phyloP scores from a whole-genome alignment of 1,140 invertebrate genomes.

The Oppia nitens region DNA sequence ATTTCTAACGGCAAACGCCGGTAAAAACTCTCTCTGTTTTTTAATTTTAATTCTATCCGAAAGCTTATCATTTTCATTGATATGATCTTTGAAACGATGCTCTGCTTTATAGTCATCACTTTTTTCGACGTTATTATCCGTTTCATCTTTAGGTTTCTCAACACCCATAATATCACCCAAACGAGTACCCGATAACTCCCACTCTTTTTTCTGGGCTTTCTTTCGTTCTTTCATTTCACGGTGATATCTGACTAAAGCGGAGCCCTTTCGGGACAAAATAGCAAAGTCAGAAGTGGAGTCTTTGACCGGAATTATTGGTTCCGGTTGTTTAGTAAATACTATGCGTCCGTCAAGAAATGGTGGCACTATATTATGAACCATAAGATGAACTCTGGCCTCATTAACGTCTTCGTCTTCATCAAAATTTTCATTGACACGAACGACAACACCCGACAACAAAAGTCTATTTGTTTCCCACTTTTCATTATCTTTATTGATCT shows the following conservation, averaged over 20 bases:
- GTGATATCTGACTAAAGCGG: constrained; percentile 65
- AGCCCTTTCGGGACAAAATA: constrained; percentile 79
- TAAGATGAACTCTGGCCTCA: constrained; percentile 77
- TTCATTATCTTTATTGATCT: constrained; percentile 92
- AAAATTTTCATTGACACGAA: constrained; percentile 70
- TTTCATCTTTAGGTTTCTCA: constrained; percentile 53
- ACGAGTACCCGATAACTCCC: constrained; percentile 92
- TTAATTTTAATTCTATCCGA: constrained; percentile 52
- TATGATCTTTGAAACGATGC: constrained; percentile 93
- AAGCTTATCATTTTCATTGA: constrained; percentile 40
- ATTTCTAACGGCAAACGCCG: constrained; percentile 88
- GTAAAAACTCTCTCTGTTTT: constrained; percentile 78
- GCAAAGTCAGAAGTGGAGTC: constrained; percentile 98
- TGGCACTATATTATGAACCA: constrained; percentile 96
- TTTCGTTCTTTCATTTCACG: constrained; percentile 89
- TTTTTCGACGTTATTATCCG: constrained; percentile 39
- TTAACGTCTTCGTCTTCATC: constrained; percentile 83
- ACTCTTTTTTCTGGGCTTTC: constrained; percentile 95
- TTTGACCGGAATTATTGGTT: constrained; percentile 76
- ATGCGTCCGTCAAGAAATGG: constrained; percentile 97
- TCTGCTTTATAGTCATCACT: constrained; percentile 53
- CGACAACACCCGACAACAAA: constrained; percentile 87
- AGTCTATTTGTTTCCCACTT: constrained; percentile 97
- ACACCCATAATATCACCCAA: constrained; percentile 96
- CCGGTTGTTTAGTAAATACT: constrained; percentile 97